Evolutionary conservation across 2,797 vertebrate species (phyloP).

Genomic region (Gephyroberyx darwinii): DNA sequence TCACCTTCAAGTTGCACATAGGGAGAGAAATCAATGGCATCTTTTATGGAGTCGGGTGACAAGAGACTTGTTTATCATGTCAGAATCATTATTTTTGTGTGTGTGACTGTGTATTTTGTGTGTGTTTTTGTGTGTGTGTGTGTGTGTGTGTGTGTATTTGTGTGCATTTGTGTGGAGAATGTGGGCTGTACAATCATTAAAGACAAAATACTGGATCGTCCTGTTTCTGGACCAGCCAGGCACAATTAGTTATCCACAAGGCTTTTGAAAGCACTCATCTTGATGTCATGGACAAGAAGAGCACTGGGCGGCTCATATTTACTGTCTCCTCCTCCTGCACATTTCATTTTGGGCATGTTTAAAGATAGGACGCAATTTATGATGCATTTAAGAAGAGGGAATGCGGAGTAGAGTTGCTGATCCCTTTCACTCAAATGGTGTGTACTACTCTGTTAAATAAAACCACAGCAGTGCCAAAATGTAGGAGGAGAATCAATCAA

Average conservation of each 20-base stretch:
- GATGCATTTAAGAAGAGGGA: conserved; percentile 74
- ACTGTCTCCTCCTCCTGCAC: conserved; percentile 65
- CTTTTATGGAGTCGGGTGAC: conserved; percentile 23
- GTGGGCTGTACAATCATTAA: conserved; percentile 33
- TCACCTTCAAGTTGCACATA: not conserved
- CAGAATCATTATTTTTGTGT: conserved; percentile 21
- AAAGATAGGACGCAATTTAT: conserved; percentile 79
- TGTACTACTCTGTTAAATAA: conserved; percentile 72
- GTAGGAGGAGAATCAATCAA: conserved; percentile 69
- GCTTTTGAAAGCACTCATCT: conserved; percentile 67
- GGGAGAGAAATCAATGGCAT: conserved; percentile 14
- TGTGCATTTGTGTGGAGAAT: conserved; percentile 20
- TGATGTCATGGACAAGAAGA: conserved; percentile 68
- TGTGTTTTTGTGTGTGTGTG: not conserved
- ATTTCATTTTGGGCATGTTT: conserved; percentile 76
- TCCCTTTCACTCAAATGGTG: conserved; percentile 47
- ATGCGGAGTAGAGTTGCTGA: conserved; percentile 66
- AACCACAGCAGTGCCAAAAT: conserved; percentile 57
- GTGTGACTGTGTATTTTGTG: not conserved
- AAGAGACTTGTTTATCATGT: conserved; percentile 34
- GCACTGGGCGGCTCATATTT: conserved; percentile 70
- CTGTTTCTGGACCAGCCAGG: conserved; percentile 44
- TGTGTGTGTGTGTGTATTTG: conserved; percentile 15
- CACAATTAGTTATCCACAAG: conserved; percentile 63
- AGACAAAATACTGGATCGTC: conserved; percentile 39